Evolutionary conservation across 2,888 invertebrate species (phyloP).

Genomic region (Allacma fusca): DNA sequence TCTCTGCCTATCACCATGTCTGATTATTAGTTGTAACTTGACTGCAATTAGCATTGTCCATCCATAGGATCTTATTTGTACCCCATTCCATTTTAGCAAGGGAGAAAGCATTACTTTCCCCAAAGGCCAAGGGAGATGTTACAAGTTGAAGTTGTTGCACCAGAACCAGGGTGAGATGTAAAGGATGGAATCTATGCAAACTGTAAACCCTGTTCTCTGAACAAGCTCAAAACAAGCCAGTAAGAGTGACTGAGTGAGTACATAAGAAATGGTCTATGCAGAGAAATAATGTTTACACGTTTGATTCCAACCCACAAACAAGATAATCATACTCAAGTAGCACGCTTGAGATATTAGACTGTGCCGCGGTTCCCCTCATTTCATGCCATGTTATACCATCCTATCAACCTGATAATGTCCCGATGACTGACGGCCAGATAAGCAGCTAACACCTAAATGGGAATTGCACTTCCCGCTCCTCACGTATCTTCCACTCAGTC

Average conservation of each 20-base stretch:
- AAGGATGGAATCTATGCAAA: too few species aligned
- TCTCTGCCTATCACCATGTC: not conserved
- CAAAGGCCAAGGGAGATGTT: too few species aligned
- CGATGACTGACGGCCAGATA: constrained; percentile 24
- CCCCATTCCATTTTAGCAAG: too few species aligned
- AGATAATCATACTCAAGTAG: constrained; percentile 16
- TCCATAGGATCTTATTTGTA: not conserved
- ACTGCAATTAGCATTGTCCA: constrained; percentile 9
- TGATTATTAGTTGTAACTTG: constrained; percentile 4
- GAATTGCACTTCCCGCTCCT: constrained; percentile 10
- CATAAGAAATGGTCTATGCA: not conserved
- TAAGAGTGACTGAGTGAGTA: not conserved
- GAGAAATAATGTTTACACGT: constrained; percentile 2
- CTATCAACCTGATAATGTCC: constrained; percentile 24
- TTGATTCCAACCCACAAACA: constrained; percentile 22
- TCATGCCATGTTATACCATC: not conserved
- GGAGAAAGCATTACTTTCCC: too few species aligned
- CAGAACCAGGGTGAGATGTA: too few species aligned
- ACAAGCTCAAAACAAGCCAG: too few species aligned
- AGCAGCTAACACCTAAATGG: constrained; percentile 11
- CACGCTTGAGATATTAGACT: constrained; percentile 3
- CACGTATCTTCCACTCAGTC: too few species aligned
- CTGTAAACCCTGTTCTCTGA: too few species aligned
- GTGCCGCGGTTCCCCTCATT: not conserved
- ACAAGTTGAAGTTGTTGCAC: too few species aligned